phyloP scores from a whole-genome alignment of 2,113 vertebrate genomes.

The Miniopterus natalensis region DNA sequence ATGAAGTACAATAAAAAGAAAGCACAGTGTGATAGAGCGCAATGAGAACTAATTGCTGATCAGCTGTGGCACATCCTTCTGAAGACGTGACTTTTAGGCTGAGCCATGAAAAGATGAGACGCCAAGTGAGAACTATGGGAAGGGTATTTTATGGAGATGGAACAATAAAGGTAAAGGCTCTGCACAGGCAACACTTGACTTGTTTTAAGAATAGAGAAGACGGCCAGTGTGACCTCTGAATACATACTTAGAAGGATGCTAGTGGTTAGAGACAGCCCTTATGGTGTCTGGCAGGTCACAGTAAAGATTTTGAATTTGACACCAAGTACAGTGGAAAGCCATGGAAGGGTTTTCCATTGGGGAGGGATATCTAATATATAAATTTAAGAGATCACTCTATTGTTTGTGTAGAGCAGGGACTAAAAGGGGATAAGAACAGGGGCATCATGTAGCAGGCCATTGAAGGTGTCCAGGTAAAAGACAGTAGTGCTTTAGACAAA shows the following conservation, averaged over 20 bases:
- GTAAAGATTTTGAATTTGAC: background rate
- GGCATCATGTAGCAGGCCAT: background rate
- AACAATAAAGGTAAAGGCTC: background rate
- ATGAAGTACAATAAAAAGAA: background rate
- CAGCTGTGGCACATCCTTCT: background rate
- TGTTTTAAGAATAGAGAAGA: background rate
- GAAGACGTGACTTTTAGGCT: background rate
- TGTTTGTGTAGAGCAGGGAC: background rate
- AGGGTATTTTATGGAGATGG: background rate
- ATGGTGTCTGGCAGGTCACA: background rate
- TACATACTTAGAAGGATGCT: background rate
- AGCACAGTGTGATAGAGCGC: background rate
- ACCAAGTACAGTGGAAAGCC: background rate
- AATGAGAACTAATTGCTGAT: slow-evolving; percentile 1
- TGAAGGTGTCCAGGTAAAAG: background rate
- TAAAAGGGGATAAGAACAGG: background rate
- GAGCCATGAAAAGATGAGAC: background rate
- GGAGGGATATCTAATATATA: background rate
- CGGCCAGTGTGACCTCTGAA: accelerated
- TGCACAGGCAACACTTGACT: background rate
- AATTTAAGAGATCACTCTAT: background rate
- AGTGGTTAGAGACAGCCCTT: background rate
- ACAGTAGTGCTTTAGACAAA: background rate
- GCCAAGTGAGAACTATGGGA: background rate
- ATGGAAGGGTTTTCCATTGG: background rate